These are phyloP conservation scores for Eubasilissa regina DNA, from an alignment of 1,140 invertebrate genomes.

Conservation along the genomic window DNA sequence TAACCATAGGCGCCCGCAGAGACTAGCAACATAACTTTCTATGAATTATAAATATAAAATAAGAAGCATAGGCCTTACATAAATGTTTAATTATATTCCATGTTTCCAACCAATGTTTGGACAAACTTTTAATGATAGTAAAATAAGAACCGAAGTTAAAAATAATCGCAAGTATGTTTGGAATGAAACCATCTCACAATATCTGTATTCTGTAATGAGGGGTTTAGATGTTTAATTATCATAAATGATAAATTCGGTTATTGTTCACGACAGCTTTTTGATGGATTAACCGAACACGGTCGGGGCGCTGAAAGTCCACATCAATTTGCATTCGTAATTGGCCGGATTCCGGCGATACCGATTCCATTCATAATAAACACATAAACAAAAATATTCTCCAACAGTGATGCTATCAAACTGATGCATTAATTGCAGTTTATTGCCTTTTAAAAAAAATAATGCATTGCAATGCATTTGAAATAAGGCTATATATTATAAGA, in stretches of 20 bases:
- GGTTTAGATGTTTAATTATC: slow-evolving; percentile 45
- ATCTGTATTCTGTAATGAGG: slow-evolving; percentile 13
- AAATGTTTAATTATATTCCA: too few species aligned
- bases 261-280: slow-evolving; percentile 59
- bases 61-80: too few species aligned
- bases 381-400: slow-evolving; percentile 40
- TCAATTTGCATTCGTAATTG: slow-evolving; percentile 60
- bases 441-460: not conserved
- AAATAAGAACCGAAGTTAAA: too few species aligned
- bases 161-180: slow-evolving; percentile 3
- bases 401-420: slow-evolving; percentile 3
- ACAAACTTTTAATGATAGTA: too few species aligned
- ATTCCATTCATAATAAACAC: slow-evolving; percentile 51
- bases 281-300: slow-evolving; percentile 56
- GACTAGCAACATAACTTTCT: too few species aligned
- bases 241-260: slow-evolving; percentile 61
- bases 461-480: too few species aligned
- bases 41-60: too few species aligned
- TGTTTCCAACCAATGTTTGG: too few species aligned
- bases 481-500: not conserved
- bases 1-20: too few species aligned
- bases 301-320: slow-evolving; percentile 48
- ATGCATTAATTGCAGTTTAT: slow-evolving; percentile 48
- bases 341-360: slow-evolving; percentile 47
- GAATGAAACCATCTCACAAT: not conserved